A percentile compares a stretch with the other conserved stretches of the same genome.
Evolutionary conservation across 2,888 invertebrate genomes (phyloP).

Genomic region (Athalia circularis): DNA sequence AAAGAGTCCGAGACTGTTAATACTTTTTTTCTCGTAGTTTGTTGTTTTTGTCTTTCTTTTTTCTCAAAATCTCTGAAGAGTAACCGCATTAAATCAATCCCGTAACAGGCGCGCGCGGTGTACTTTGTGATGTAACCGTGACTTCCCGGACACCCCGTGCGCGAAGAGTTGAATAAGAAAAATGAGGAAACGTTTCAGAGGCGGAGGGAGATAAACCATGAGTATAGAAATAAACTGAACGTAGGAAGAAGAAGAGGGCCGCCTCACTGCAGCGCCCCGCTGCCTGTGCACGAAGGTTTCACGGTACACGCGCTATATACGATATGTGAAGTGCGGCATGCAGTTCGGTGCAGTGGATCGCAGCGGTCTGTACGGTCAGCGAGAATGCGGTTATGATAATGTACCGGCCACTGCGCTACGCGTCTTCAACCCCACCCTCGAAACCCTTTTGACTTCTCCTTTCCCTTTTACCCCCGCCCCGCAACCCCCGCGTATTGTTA

Average conservation of each 20-base stretch:
- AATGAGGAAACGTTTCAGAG: slow-evolving; percentile 46
- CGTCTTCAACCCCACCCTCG: slow-evolving; percentile 60
- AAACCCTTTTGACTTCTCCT: slow-evolving; percentile 43
- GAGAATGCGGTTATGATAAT: slow-evolving; percentile 74
- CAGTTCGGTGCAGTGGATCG: no score
- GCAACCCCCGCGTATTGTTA: slow-evolving; percentile 34
- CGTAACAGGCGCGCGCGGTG: not conserved
- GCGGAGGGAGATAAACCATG: slow-evolving; percentile 13
- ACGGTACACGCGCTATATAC: slow-evolving; percentile 17
- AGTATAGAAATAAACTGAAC: slow-evolving; percentile 2
- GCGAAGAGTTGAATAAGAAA: slow-evolving; percentile 36
- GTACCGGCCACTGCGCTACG: slow-evolving; percentile 72
- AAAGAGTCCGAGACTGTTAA: no score
- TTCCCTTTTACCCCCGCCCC: slow-evolving; percentile 25
- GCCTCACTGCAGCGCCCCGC: slow-evolving; percentile 24
- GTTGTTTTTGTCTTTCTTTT: no score
- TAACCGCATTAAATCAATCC: not conserved
- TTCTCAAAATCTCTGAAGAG: not conserved
- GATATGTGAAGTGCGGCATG: no score
- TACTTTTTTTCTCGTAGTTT: no score
- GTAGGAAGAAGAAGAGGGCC: not conserved
- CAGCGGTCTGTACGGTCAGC: slow-evolving; percentile 48
- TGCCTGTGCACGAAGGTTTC: slow-evolving; percentile 27
- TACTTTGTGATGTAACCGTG: not conserved
- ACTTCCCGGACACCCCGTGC: slow-evolving; percentile 38